Conservation (phyloP, 2,888 invertebrate species). For the Melangyna quadrimaculata region DNA sequence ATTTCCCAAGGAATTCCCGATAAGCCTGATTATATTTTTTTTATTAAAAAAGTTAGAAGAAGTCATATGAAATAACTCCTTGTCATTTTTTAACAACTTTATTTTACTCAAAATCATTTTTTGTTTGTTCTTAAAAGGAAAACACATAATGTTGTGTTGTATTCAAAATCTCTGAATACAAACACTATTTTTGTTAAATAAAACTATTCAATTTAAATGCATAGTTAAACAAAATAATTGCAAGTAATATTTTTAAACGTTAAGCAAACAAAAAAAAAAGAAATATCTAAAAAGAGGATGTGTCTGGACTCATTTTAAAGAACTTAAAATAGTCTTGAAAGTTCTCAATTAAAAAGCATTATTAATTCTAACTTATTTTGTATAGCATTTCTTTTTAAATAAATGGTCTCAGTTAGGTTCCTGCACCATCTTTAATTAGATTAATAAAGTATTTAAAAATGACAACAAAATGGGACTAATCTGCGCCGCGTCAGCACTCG, state of each 20-base stretch:
- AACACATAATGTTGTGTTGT: slow-evolving; percentile 22
- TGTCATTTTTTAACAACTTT: slow-evolving; percentile 32
- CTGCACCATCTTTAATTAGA: slow-evolving; percentile 34
- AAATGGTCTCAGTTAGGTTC: not conserved
- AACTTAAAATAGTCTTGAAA: not conserved
- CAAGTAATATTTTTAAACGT: not conserved
- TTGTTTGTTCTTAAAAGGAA: slow-evolving; percentile 29
- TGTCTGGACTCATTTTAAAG: slow-evolving; percentile 8
- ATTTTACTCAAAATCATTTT: slow-evolving; percentile 44
- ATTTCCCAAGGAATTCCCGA: no score
- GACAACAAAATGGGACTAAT: slow-evolving; percentile 39
- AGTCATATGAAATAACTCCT: no score
- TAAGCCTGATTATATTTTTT: no score
- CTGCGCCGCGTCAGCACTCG: not conserved
- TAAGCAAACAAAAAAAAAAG: slow-evolving; percentile 21
- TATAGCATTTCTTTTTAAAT: not conserved
- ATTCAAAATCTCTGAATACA: slow-evolving; percentile 27
- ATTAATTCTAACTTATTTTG: not conserved
- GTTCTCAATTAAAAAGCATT: not conserved
- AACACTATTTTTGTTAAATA: slow-evolving; percentile 17
- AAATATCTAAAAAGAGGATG: not conserved
- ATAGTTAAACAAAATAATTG: slow-evolving; percentile 28
- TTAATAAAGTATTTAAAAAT: slow-evolving; percentile 21
- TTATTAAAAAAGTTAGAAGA: no score
- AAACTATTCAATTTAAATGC: slow-evolving; percentile 61